Base-by-base conservation (phyloP, 2,113 vertebrate genomes). In the Hippopotamus amphibius region DNA sequence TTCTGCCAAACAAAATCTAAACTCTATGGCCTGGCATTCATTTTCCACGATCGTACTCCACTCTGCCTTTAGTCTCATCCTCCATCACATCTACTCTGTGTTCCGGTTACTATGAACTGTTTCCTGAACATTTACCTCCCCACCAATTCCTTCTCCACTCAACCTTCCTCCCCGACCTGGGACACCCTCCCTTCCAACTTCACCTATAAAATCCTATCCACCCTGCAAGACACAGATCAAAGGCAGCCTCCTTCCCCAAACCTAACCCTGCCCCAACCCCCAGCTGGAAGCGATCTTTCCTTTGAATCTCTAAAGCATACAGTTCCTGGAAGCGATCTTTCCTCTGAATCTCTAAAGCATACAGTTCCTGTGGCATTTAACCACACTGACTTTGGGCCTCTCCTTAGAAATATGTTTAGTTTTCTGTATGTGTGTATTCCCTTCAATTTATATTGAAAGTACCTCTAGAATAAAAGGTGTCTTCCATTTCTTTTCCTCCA, bases 401-500 rank as follows among this genome's bases (percentile, higher is more conserved):
- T 53, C 57, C 33, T 94, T 15, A 33, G 16, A 79, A 57, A 41
- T 86, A 46, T 24, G 33, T n/a, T n/a, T 26, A n/a, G n/a, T 43
- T 82, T 33, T 82, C 7, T 59, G 6, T 81, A 15, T 43, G 3
- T 55, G 50, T 79, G 92, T 57, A 15, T 69, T 79, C 61, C 11
- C 61, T 68, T 68, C 41, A 43, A 66, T 46, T 93, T 66, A 86
- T 71, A 50, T 9, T 71, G 37, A 48, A 46, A 79, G 22, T 22
- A 69, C 69, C 50, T 84, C 57, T 87, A 81, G 19, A 81, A 19
- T 81, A 69, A 90, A 26, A 79, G 21, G 57, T 61, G 41, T 68
- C 72, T 37, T 80, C 72, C 15, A 57, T 79, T 59, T 87, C 72
- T 71, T 88, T 94, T 59, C 69, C 65, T 88, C 84, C 84, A 81